These are phyloP conservation scores for Drosophila mayaguana DNA, from an alignment of 2,888 invertebrate species.

Conservation along the genomic window DNA sequence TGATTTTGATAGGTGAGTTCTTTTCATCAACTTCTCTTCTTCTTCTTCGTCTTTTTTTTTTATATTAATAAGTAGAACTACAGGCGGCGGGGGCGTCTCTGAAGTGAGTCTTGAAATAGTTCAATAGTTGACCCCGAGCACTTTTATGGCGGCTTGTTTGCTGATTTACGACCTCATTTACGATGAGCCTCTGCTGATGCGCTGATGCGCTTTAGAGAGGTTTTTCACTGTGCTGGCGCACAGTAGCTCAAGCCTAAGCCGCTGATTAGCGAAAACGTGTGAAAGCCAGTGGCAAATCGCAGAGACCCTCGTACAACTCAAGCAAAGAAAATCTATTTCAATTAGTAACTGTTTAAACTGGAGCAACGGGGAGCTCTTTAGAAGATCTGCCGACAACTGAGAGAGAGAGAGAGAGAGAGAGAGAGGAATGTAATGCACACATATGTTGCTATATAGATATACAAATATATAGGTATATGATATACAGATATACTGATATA, in stretches of 20 bases:
- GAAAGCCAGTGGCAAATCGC: conserved; percentile 51
- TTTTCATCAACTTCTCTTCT: background rate
- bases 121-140: conserved; percentile 49
- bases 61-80: conserved; percentile 21
- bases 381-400: conserved; percentile 1
- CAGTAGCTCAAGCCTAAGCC: conserved; percentile 61
- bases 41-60: background rate
- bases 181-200: conserved; percentile 45
- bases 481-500: too few relatives aligned
- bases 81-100: background rate
- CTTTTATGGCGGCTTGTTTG: conserved; percentile 63
- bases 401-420: too few relatives aligned
- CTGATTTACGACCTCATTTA: conserved; percentile 75
- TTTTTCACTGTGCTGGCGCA: conserved; percentile 19
- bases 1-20: conserved; percentile 93
- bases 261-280: conserved; percentile 78
- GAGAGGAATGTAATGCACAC: too few relatives aligned
- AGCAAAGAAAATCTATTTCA: conserved; percentile 18
- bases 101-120: conserved; percentile 24
- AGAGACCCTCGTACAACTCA: background rate
- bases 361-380: conserved; percentile 19
- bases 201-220: background rate
- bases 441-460: too few relatives aligned
- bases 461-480: too few relatives aligned
- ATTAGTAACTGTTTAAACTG: conserved; percentile 35